Base-by-base conservation (phyloP, 2,797 vertebrate genomes). In the Poeciliopsis turneri region DNA sequence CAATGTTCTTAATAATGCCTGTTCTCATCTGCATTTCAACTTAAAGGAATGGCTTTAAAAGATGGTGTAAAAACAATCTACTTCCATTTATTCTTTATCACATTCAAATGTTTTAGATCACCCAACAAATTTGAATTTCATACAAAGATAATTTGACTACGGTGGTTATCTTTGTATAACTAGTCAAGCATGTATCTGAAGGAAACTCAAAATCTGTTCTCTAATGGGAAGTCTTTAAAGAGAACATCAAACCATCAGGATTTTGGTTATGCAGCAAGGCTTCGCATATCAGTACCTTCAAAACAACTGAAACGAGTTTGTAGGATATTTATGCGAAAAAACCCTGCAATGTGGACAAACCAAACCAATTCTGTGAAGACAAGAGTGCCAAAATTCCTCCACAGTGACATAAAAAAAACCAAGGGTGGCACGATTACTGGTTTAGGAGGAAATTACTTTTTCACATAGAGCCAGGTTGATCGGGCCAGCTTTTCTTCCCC, bases 21-120 rank as follows among this genome's bases (percentile, higher is more conserved):
- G 47, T 74, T 55, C 66, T 5, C 74, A 82, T 73, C 59, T 74
- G 46, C 61, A 45, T 83, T 78, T 81, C 78, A 75, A 55, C 33
- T 72, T 5, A 28, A 64, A 86, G 45, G 74, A 77, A 53, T 76
- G 13, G 25, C 28, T 71, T 46, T 73, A 68, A 30, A 78, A 84
- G 85, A 30, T 57, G 57, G 2, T 28, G 13, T 46, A 2, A 71
- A 71, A 28, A 16, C 6, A 2, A 68, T 13, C 8, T 25, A 25
- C 20, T 66, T 39, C 18, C 20, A 1, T 39, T 36, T 66, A 39
- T 66, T 39, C 61, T 4, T 39, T 0, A 11, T 36, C 33, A 11
- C 61, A 66, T 25, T 68, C 41, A 23, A 68, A 41, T 11, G 33
- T 11, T 66, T 39, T 20, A 23, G 33, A 23, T 4, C 33, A 5